These are phyloP conservation scores for Parnassius apollo DNA, from an alignment of 2,888 invertebrate genomes.

Conservation along the genomic window DNA sequence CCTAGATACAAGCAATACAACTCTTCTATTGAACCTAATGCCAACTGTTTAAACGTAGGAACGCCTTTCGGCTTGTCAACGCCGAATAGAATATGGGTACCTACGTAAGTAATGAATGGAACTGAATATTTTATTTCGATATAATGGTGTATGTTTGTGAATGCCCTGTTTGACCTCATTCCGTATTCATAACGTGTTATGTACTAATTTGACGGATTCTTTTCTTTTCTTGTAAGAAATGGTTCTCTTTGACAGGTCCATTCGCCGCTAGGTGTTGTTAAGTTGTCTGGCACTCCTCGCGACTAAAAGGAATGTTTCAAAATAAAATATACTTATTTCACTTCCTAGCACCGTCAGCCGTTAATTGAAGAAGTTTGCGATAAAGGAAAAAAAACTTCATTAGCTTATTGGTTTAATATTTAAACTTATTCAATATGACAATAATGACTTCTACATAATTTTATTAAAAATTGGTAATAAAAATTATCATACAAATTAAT, in stretches of 20 bases:
- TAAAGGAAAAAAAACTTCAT: no score
- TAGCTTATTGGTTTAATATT: no score
- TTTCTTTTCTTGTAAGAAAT: constrained; percentile 69
- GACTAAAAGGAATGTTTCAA: constrained; percentile 35
- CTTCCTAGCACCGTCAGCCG: no score
- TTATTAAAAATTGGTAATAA: no score
- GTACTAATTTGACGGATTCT: constrained; percentile 77
- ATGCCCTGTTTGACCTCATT: constrained; percentile 79
- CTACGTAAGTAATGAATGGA: constrained; percentile 67
- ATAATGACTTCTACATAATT: no score
- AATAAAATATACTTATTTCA: no score
- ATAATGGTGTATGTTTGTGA: constrained; percentile 69
- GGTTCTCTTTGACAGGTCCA: constrained; percentile 61
- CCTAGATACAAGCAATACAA: constrained; percentile 30
- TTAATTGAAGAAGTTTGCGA: no score
- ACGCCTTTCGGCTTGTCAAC: constrained; percentile 69
- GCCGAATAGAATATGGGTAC: constrained; percentile 52
- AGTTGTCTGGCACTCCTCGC: constrained; percentile 25
- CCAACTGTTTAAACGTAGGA: constrained; percentile 75
- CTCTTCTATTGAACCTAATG: constrained; percentile 48
- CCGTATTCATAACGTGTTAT: constrained; percentile 74
- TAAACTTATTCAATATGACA: no score
- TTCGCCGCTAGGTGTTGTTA: constrained; percentile 50
- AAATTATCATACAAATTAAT: no score
- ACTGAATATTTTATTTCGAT: constrained; percentile 78